A percentile compares a stretch with the other conserved stretches of the same genome.
phyloP scores from a whole-genome alignment of 2,888 invertebrate genomes.

The Fabriciana adippe region DNA sequence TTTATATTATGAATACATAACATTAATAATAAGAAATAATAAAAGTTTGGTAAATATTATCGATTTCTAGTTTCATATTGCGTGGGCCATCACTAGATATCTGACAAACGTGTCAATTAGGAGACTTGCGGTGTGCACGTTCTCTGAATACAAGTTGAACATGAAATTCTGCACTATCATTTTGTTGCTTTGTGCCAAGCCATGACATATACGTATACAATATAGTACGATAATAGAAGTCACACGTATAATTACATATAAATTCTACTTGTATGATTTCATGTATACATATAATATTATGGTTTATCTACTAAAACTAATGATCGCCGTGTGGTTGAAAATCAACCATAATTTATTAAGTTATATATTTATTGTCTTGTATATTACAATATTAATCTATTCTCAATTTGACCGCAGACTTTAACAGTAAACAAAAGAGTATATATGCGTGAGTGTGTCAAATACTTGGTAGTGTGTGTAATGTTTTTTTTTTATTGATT shows the following conservation, averaged over 20 bases:
- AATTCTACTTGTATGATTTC: neutral
- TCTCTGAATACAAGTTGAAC: slow-evolving; percentile 25
- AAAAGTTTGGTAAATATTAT: neutral
- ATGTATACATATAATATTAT: no score
- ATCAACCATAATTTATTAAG: no score
- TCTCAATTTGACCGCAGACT: no score
- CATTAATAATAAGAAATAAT: neutral
- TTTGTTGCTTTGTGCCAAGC: slow-evolving; percentile 13
- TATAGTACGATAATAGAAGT: neutral
- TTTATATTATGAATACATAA: neutral
- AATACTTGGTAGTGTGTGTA: no score
- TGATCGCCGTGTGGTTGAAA: no score
- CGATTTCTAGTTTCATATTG: neutral
- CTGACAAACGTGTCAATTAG: slow-evolving; percentile 67
- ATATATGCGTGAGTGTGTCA: no score
- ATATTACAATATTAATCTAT: no score
- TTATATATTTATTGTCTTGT: no score
- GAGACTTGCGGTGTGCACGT: slow-evolving; percentile 40
- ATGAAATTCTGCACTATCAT: slow-evolving; percentile 22
- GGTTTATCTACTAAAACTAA: no score
- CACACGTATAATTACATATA: neutral
- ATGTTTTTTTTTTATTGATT: no score
- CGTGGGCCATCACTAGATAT: slow-evolving; percentile 43
- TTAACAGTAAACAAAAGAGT: no score
- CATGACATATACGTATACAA: neutral